Percentiles rank a stretch among this genome's conserved stretches.
Conservation (phyloP, 2,797 vertebrate genomes). For the Chrysocyon brachyurus region DNA sequence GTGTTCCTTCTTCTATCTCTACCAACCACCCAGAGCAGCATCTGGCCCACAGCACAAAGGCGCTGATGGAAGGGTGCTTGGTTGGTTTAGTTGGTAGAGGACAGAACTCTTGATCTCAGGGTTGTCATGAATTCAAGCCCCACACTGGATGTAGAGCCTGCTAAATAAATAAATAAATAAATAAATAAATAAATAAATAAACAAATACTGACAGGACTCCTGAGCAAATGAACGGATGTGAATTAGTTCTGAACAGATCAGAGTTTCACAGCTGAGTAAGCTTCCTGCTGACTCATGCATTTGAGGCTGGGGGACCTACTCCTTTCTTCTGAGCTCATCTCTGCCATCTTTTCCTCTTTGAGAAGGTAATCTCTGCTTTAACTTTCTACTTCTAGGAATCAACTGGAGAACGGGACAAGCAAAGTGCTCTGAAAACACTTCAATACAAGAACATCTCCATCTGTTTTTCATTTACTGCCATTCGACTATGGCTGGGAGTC, state of each 20-base stretch:
- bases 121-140: background rate
- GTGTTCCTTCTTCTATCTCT: background rate
- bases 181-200: background rate
- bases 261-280: fast-evolving
- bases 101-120: background rate
- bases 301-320: background rate
- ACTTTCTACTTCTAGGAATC: background rate
- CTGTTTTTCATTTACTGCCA: background rate
- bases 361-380: background rate
- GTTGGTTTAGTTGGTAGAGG: background rate
- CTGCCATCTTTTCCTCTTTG: background rate
- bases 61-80: background rate
- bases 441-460: background rate
- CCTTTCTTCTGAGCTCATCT: background rate
- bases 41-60: too few relatives aligned
- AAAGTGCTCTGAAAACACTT: background rate
- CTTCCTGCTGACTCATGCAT: background rate
- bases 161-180: background rate
- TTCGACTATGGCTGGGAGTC: background rate
- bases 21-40: background rate
- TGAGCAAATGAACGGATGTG: background rate
- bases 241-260: background rate
- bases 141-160: background rate
- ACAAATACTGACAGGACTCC: background rate
- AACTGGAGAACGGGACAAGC: background rate